Conservation (phyloP, 2,888 invertebrate species). For the Himalopsyche japonica region DNA sequence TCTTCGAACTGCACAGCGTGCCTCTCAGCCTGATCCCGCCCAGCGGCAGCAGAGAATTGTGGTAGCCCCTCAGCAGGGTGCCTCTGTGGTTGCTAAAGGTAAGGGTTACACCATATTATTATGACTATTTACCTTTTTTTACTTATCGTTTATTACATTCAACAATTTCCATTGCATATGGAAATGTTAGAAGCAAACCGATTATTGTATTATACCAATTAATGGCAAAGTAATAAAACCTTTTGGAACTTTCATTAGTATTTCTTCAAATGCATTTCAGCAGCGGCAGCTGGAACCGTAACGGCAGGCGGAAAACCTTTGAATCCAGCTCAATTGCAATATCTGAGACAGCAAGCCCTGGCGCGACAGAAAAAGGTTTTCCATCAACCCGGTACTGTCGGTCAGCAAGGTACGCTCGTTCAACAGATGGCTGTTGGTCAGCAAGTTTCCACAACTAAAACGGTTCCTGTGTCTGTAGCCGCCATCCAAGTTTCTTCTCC, state of each 20-base stretch:
- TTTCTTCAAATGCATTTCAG: conserved; percentile 10
- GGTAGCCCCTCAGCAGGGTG: conserved; percentile 33
- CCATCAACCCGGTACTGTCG: conserved; percentile 45
- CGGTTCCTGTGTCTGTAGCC: conserved; percentile 32
- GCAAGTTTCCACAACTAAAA: not conserved
- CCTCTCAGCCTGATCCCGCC: conserved; percentile 35
- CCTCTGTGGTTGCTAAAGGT: conserved; percentile 40
- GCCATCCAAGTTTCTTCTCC: conserved; percentile 33
- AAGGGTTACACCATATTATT: not conserved
- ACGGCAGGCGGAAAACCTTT: conserved; percentile 59
- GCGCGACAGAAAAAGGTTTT: conserved; percentile 56
- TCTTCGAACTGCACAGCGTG: conserved; percentile 34
- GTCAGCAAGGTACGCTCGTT: conserved; percentile 10
- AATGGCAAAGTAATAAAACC: too few relatives aligned
- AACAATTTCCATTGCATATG: too few relatives aligned
- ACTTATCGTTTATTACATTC: too few relatives aligned
- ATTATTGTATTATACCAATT: too few relatives aligned
- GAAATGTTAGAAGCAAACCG: too few relatives aligned
- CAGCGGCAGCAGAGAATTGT: conserved; percentile 37
- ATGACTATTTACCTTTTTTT: not conserved
- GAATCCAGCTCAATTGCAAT: conserved; percentile 61
- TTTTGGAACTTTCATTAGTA: too few relatives aligned
- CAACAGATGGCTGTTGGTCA: conserved; percentile 22
- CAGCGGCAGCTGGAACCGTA: conserved; percentile 50
- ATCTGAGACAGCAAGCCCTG: conserved; percentile 65